These are phyloP conservation scores for Catotricha subobsoleta DNA, from an alignment of 2,888 invertebrate genomes.

Conservation along the genomic window DNA sequence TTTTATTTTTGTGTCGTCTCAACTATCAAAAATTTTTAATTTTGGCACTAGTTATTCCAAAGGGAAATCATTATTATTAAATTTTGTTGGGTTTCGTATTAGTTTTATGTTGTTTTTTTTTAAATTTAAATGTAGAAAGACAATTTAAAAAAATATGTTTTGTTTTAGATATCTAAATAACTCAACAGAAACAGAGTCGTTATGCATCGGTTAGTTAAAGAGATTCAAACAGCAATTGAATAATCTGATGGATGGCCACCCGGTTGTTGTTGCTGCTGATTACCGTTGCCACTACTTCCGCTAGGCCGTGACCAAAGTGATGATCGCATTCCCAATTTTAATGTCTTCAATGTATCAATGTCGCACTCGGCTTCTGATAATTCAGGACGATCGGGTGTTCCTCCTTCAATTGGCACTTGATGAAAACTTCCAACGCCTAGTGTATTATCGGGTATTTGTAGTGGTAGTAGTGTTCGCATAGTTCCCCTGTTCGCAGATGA, in stretches of 20 bases:
- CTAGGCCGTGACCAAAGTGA: slow-evolving; percentile 49
- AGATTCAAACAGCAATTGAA: slow-evolving; percentile 50
- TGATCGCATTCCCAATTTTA: slow-evolving; percentile 49
- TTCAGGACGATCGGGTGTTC: slow-evolving; percentile 34
- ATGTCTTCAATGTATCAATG: slow-evolving; percentile 53
- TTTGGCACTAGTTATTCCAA: background rate
- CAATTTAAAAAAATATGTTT: background rate
- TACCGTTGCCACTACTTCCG: slow-evolving; percentile 18
- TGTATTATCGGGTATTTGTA: slow-evolving; percentile 32
- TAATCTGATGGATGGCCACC: slow-evolving; percentile 46
- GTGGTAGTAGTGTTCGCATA: slow-evolving; percentile 43
- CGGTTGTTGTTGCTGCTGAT: slow-evolving; percentile 19
- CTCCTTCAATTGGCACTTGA: slow-evolving; percentile 18
- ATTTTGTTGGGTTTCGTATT: background rate
- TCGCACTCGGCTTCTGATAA: slow-evolving; percentile 53
- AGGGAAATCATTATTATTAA: background rate
- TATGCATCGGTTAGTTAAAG: too few relatives aligned
- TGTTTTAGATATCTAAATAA: background rate
- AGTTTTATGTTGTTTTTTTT: too few relatives aligned
- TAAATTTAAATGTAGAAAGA: background rate
- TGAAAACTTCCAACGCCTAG: slow-evolving; percentile 15
- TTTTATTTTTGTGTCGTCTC: background rate
- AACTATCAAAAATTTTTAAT: background rate
- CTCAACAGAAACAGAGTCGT: background rate
- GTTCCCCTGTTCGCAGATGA: slow-evolving; percentile 24